phyloP scores from a whole-genome alignment of 2,113 vertebrate species.

The Daubentonia madagascariensis region DNA sequence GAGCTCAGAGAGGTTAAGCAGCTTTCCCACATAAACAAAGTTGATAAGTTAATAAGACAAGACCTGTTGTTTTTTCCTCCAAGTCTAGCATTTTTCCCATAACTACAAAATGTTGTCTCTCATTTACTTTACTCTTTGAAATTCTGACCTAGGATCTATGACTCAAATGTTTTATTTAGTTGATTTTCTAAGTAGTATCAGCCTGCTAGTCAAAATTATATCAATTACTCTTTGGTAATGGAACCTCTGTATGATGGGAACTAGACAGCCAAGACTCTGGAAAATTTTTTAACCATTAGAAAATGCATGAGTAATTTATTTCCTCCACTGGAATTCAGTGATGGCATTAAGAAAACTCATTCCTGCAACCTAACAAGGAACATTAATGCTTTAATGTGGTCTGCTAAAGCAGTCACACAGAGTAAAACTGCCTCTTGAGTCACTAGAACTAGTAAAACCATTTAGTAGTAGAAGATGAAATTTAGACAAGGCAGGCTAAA shows the following conservation, averaged over 20 bases:
- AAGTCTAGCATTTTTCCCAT: neutral
- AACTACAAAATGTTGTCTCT: slow-evolving; percentile 24
- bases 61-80: neutral
- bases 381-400: slow-evolving; percentile 75
- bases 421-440: slow-evolving; percentile 64
- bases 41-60: neutral
- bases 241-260: slow-evolving; percentile 68
- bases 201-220: slow-evolving; percentile 56
- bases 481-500: slow-evolving; percentile 43
- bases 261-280: slow-evolving; percentile 70
- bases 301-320: slow-evolving; percentile 76
- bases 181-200: slow-evolving; percentile 57
- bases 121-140: slow-evolving; percentile 33
- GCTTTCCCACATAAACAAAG: neutral
- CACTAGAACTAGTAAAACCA: slow-evolving; percentile 50
- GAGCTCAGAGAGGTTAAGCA: neutral
- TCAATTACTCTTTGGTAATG: slow-evolving; percentile 67
- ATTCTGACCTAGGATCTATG: slow-evolving; percentile 26
- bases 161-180: slow-evolving; percentile 61
- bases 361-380: slow-evolving; percentile 64
- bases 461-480: slow-evolving; percentile 47
- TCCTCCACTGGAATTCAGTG: slow-evolving; percentile 72
- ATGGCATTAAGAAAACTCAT: slow-evolving; percentile 76
- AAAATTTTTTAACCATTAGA: slow-evolving; percentile 76
- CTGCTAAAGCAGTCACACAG: slow-evolving; percentile 43